phyloP scores from a whole-genome alignment of 1,140 invertebrate genomes.

The Dreissena polymorpha region DNA sequence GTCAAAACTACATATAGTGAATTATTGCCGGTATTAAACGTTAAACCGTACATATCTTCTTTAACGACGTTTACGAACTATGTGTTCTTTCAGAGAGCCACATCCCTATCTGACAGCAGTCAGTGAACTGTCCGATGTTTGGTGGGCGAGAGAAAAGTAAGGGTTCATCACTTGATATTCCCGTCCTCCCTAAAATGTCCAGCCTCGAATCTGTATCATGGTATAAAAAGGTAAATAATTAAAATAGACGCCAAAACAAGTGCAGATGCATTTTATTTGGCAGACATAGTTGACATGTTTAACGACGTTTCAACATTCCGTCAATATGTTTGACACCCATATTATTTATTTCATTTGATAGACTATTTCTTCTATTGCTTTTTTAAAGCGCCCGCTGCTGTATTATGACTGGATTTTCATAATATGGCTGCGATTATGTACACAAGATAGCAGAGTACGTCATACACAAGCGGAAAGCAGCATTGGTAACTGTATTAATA shows the following conservation, averaged over 20 bases:
- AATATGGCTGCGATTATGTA: constrained; percentile 46
- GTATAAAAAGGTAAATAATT: not conserved
- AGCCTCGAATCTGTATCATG: not conserved
- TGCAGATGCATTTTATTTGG: not conserved
- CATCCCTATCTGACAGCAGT: constrained; percentile 48
- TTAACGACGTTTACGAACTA: too few relatives aligned
- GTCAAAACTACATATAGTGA: too few relatives aligned
- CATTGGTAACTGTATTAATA: constrained; percentile 17
- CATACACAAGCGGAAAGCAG: constrained; percentile 20
- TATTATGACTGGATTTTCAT: constrained; percentile 40
- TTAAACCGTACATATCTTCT: too few relatives aligned
- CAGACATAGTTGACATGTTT: not conserved
- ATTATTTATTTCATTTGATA: not conserved
- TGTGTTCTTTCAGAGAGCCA: constrained; percentile 15
- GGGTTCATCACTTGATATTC: constrained; percentile 1
- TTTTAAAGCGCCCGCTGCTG: constrained; percentile 17
- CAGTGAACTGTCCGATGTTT: constrained; percentile 41
- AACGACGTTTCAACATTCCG: not conserved
- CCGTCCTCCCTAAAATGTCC: not conserved
- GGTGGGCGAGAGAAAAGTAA: constrained; percentile 50
- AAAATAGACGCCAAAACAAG: not conserved
- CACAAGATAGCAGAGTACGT: constrained; percentile 46
- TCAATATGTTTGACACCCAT: not conserved
- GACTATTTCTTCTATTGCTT: not conserved
- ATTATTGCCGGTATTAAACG: too few relatives aligned